Conservation (phyloP, 2,888 invertebrate genomes). For the Ophraella communa region DNA sequence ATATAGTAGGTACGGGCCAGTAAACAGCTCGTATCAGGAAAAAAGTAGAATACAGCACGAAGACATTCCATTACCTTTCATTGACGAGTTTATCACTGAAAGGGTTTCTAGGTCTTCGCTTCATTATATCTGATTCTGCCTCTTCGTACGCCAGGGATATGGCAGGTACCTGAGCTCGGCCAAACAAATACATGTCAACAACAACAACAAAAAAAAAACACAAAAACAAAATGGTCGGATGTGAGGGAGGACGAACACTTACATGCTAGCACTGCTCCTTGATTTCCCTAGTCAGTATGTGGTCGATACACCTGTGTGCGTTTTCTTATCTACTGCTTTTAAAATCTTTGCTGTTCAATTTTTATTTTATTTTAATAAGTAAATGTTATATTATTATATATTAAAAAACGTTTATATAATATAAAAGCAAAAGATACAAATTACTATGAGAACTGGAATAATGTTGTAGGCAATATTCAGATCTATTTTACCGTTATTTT, state of each 20-base stretch:
- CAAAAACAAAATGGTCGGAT: constrained; percentile 36
- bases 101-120: constrained; percentile 97
- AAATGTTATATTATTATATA: no score
- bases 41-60: constrained; percentile 24
- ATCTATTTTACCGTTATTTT: no score
- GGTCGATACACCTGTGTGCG: constrained; percentile 33
- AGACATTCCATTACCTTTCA: constrained; percentile 78
- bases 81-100: constrained; percentile 98
- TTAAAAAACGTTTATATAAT: no score
- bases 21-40: constrained; percentile 24
- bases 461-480: no score
- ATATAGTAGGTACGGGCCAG: constrained; percentile 19
- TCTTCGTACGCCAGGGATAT: constrained; percentile 98
- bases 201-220: constrained; percentile 50
- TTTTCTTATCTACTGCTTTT: constrained; percentile 18
- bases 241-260: constrained; percentile 47
- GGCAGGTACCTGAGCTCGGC: constrained; percentile 84
- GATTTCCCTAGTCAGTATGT: constrained; percentile 47
- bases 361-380: no score
- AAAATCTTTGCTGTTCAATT: constrained; percentile 26
- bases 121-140: constrained; percentile 99
- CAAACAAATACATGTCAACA: constrained; percentile 60
- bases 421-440: no score
- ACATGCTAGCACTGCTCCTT: constrained; percentile 57
- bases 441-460: no score